phyloP scores from a whole-genome alignment of 2,113 vertebrate genomes.

The Atherinomorus stipes region DNA sequence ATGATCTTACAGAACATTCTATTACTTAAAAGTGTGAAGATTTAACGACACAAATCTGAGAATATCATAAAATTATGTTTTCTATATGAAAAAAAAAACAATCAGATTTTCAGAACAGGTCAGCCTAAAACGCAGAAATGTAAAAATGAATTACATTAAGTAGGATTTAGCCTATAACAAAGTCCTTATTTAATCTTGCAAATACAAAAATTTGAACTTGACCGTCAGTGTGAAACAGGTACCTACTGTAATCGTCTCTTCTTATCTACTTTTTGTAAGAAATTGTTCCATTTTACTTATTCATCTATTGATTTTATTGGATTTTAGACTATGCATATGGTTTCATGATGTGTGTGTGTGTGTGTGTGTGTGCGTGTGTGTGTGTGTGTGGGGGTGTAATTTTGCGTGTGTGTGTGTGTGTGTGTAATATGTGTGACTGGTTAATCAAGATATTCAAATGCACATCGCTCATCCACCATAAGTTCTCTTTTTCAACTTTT shows the following conservation, averaged over 20 bases:
- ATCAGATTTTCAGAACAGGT: neutral
- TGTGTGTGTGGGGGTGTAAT: neutral
- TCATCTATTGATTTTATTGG: no score
- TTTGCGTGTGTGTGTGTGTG: neutral
- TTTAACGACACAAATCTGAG: neutral
- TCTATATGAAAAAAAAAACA: neutral
- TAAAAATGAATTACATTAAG: neutral
- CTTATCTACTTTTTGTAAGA: neutral
- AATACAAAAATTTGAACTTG: conserved; percentile 40
- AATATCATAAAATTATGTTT: neutral
- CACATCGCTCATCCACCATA: neutral
- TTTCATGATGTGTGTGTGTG: neutral
- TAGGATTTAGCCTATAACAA: neutral
- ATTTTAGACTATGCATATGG: neutral
- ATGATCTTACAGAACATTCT: neutral
- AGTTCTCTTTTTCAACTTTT: neutral
- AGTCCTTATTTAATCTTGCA: neutral
- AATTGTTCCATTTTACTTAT: neutral
- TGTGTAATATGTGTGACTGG: neutral
- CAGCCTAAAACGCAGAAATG: neutral
- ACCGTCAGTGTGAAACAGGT: conserved; percentile 12
- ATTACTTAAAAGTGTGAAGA: neutral
- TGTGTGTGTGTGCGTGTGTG: neutral
- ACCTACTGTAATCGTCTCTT: neutral
- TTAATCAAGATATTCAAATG: neutral